Conservation (phyloP, 2,797 vertebrate genomes). For the Forpus xanthops region DNA sequence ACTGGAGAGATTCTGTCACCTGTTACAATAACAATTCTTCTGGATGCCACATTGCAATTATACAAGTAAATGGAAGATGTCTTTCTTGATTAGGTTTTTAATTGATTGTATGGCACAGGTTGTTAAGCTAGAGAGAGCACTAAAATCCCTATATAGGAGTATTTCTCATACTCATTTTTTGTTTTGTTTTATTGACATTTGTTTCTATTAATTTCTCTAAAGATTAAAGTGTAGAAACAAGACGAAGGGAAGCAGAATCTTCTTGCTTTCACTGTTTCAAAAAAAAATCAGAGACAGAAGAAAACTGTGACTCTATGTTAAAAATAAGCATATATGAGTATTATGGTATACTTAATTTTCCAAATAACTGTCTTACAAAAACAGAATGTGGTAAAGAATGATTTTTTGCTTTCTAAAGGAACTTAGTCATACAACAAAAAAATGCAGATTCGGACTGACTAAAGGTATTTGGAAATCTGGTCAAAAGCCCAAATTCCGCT, state of each 20-base stretch:
- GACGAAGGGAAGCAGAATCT: neutral
- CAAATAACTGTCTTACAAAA: neutral
- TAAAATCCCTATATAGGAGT: neutral
- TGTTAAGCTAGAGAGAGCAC: neutral
- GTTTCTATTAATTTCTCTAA: neutral
- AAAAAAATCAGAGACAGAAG: neutral
- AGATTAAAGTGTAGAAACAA: neutral
- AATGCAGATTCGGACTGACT: fast-evolving
- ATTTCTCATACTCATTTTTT: neutral
- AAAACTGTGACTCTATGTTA: neutral
- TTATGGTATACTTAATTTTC: neutral
- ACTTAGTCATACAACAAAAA: neutral
- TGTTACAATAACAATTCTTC: neutral
- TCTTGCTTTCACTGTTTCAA: neutral
- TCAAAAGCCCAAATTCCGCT: neutral
- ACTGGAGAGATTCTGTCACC: neutral
- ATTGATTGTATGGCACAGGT: neutral
- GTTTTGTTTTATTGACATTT: neutral
- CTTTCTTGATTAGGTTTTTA: neutral
- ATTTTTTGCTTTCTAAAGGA: neutral
- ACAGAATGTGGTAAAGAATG: neutral
- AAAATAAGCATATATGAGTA: neutral
- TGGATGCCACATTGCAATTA: neutral
- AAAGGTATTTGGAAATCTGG: neutral
- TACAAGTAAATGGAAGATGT: constrained; percentile 8